Evolutionary conservation across 2,888 invertebrate species (phyloP).

Genomic region (Drosophila glabriapex): DNA sequence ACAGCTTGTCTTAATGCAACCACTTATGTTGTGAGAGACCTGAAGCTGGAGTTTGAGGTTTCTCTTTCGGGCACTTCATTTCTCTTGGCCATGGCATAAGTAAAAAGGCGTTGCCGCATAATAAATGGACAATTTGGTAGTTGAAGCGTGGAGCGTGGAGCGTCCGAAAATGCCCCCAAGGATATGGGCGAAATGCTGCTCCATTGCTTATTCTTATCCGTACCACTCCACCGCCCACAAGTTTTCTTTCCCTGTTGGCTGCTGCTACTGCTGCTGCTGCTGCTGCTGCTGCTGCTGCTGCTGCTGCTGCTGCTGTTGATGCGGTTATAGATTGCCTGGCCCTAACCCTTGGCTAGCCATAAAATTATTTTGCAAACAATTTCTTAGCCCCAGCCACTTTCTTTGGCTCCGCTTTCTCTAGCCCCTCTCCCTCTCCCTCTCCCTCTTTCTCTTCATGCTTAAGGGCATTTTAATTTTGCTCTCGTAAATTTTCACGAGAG

Average conservation of each 20-base stretch:
- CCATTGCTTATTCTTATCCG: slow-evolving; percentile 40
- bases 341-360: slow-evolving; percentile 72
- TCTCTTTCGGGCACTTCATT: slow-evolving; percentile 69
- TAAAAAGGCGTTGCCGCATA: slow-evolving; percentile 83
- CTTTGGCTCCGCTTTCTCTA: slow-evolving; percentile 27
- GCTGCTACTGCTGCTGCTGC: slow-evolving; percentile 43
- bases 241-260: slow-evolving; percentile 37
- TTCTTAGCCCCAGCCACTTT: slow-evolving; percentile 65
- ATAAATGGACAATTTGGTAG: slow-evolving; percentile 83
- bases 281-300: slow-evolving; percentile 16
- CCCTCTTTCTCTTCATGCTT: slow-evolving; percentile 30
- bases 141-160: slow-evolving; percentile 78
- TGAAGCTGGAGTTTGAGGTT: slow-evolving; percentile 12
- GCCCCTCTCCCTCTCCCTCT: neutral
- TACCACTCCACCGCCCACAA: slow-evolving; percentile 31
- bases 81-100: slow-evolving; percentile 68
- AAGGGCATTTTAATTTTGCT: slow-evolving; percentile 81
- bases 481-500: slow-evolving; percentile 81
- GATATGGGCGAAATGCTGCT: slow-evolving; percentile 63
- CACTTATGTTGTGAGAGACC: slow-evolving; percentile 30
- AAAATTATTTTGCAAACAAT: slow-evolving; percentile 81
- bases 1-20: slow-evolving; percentile 76
- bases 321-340: slow-evolving; percentile 75
- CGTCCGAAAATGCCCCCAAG: slow-evolving; percentile 70
- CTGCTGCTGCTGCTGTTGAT: slow-evolving; percentile 43